Evolutionary conservation across 2,113 vertebrate genomes (phyloP).

Genomic region (Calidris pygmaea): DNA sequence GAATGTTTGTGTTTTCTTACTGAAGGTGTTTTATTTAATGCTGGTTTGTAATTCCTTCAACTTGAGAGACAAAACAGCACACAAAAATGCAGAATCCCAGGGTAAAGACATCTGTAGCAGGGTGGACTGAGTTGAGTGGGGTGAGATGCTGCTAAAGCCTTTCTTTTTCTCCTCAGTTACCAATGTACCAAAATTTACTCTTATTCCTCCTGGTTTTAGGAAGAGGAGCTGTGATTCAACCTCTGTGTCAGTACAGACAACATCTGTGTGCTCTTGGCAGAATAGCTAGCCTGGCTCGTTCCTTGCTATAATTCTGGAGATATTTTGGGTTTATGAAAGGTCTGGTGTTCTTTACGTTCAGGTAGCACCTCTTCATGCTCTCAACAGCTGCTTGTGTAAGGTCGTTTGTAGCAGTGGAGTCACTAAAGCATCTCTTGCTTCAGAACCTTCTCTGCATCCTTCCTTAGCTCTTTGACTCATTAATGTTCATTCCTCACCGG

Average conservation of each 20-base stretch:
- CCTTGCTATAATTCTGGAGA: not conserved
- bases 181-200: not conserved
- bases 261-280: not conserved
- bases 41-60: not conserved
- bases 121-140: not conserved
- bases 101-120: not conserved
- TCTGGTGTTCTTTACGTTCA: not conserved
- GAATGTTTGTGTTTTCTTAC: not conserved
- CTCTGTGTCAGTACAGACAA: not conserved
- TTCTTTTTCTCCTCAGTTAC: not conserved
- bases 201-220: not conserved
- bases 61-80: not conserved
- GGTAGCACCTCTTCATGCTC: not conserved
- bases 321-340: not conserved
- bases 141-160: not conserved
- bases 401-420: rapidly evolving
- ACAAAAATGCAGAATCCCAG: not conserved
- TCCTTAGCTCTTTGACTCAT: not conserved
- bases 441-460: not conserved
- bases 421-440: not conserved
- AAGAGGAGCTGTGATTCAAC: not conserved
- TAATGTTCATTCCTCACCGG: rapidly evolving
- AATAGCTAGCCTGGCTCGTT: not conserved
- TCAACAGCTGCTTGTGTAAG: not conserved
- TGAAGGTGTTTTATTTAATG: not conserved